A percentile compares a stretch with the other conserved stretches of the same genome.
These are phyloP conservation scores for Drosophila ohnishii DNA, from an alignment of 1,140 invertebrate genomes.

Conservation along the genomic window DNA sequence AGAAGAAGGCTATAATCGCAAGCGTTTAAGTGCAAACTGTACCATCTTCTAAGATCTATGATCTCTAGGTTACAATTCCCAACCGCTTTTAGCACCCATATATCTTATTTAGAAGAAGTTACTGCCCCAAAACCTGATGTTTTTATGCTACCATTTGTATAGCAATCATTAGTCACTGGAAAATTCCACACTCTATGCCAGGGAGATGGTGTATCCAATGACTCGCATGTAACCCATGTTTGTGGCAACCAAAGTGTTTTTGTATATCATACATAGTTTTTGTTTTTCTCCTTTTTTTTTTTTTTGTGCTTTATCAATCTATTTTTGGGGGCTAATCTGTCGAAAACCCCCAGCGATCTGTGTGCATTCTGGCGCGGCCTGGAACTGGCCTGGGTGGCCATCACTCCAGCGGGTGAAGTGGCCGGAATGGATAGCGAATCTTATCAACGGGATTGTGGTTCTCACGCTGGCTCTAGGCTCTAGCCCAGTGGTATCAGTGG, in stretches of 20 bases:
- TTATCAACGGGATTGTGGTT: conserved; percentile 76
- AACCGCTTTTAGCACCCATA: no score
- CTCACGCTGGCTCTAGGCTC: conserved; percentile 62
- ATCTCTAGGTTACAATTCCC: no score
- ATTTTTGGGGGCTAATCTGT: conserved; percentile 49
- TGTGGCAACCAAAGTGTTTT: background rate
- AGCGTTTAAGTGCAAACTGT: no score
- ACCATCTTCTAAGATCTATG: no score
- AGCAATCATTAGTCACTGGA: background rate
- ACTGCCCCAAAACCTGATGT: background rate
- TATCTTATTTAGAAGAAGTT: background rate
- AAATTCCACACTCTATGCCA: background rate
- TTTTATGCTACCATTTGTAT: no score
- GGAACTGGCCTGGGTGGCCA: background rate
- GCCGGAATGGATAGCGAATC: conserved; percentile 2
- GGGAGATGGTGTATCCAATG: conserved; percentile 1
- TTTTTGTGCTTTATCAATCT: conserved; percentile 31
- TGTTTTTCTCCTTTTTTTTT: background rate
- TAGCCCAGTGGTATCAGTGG: conserved; percentile 24
- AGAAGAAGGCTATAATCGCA: no score
- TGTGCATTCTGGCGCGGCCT: conserved; percentile 4
- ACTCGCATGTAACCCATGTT: conserved; percentile 4
- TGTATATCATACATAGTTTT: conserved; percentile 1
- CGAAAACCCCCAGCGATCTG: conserved; percentile 46
- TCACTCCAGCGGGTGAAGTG: conserved; percentile 16